Evolutionary conservation across 2,113 vertebrate genomes (phyloP), one percentile per base, ranked within the genome.

Genomic region (Polypterus bichir): DNA sequence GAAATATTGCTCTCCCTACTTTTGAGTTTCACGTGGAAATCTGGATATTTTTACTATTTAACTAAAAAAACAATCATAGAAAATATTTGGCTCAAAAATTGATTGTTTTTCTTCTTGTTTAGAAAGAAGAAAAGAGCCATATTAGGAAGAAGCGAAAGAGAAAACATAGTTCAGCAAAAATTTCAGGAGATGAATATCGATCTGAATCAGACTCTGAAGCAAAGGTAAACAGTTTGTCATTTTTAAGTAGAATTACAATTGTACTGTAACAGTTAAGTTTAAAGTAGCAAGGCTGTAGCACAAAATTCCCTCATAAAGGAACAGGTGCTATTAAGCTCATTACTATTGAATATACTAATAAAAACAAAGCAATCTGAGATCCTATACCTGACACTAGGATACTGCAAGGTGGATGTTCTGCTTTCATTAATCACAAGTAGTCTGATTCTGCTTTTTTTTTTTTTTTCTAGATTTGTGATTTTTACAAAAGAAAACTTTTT

Each of bases 141-240:
- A 76, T 90, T 62, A 96, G 86, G 71, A 95, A 79, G 78, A 96
- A 86, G 72, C 88, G 89, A 11, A 98, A 95, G 79, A 89, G 88
- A 66, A 93, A 88, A 65, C 89, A 85, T 66, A 71, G 65, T 1
- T 84, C 80, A 2, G 79, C 81, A 54, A 88, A 86, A 69, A 93
- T 81, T 69, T 84, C 81, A 7, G 92, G 92, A 1, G 85, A 91
- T 66, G 86, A 82, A 64, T 90, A 84, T 3, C 67, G 73, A 47
- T 86, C 85, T 49, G 90, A 91, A 27, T 89, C 88, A 0, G 92
- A 92, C 56, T 78, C 88, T 49, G 92, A 94, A 10, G 85, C 74
- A 79, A 97, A 94, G 92, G 95, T 97, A 79, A 27, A 27, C 27
- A 27, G 27, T n/a, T n/a, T n/a, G n/a, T n/a, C n/a, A n/a, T n/a